Evolutionary conservation across 2,113 vertebrate genomes (phyloP), one percentile per base, ranked within the genome.

Genomic region (Ammodramus savannarum): DNA sequence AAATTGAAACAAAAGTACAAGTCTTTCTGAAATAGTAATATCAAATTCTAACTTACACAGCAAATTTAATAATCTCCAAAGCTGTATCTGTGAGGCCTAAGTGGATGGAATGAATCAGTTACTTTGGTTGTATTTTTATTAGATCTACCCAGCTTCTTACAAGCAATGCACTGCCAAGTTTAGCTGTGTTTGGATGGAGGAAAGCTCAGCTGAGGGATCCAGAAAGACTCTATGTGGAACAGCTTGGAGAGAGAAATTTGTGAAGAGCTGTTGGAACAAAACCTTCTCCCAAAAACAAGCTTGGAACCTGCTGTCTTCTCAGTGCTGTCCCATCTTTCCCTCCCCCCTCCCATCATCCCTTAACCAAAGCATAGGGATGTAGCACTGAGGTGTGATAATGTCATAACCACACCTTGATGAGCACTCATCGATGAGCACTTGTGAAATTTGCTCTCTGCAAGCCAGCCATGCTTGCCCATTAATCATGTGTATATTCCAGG

Each of bases 401-500:
- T 44, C 79, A 59, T 27, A 88, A 32, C 29, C 22, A 43, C 22
- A 20, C 18, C n/a, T 61, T 0, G 0, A 34, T 0, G 5, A 77
- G 11, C 18, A 55, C 19, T 32, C 17, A 3, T 34, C 0, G 0
- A 39, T n/a, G 44, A 82, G 7, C 15, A 52, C 20, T 41, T 51
- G 32, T n/a, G 44, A 32, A 75, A 34, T 61, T 62, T 62, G 11
- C 32, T 62, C 57, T 79, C 38, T 86, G 11, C 15, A 65, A 69
- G 26, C 22, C 43, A 61, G 38, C 0, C 0, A 7, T 52, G 17
- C 43, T 75, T 66, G 4, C n/a, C 20, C 29, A 34, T 22, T 17
- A 52, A 21, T 41, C 0, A 0, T 32, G 12, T 61, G 26, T 11
- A 13, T n/a, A 26, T 32, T 27, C 59, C 59, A 39, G 10, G 13